Base-by-base conservation (phyloP, 2,888 invertebrate genomes). In the Palloptera scutellata region DNA sequence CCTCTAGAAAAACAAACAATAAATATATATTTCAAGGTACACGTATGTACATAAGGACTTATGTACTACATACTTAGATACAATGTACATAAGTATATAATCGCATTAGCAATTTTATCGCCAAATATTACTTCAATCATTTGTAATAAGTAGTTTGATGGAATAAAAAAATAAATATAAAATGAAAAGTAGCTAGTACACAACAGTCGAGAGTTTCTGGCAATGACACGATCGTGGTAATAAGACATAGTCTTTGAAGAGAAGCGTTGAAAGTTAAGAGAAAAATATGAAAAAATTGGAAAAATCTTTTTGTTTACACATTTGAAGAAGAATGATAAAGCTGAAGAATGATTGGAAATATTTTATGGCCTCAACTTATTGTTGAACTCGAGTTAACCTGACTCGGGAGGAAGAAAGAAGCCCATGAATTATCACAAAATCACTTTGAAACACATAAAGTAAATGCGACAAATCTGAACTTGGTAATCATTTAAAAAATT, bases 71-170 rank as follows among this genome's bases (percentile, higher is more conserved):
- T 72, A 72, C 68, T 74, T 69, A 68, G 68, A 69, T 67, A 48
- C n/a, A 40, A 30, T 40, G 40, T 19, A 12, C 41, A 43, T 6
- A 58, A 48, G 57, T 52, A 61, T 78, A 78, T 78, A 78, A 78
- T 79, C 78, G 79, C 79, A 78, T 78, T 78, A 78, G 71, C 69
- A 20, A 69, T 74, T 73, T 73, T 75, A 78, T 72, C 62, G 69
- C 77, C 70, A 64, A 61, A 66, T 69, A 73, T 72, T 64, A 19
- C 6, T 41, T 63, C 2, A 62, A 42, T 19, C 42, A 42, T 43
- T 42, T 63, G 71, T 66, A 63, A 67, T 67, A n/a, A n/a, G n/a
- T n/a, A 30, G 30, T 30, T 30, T 30, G 30, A 30, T 30, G 30
- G 43, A 61, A 30, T 12, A 62, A 42, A 55, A 13, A 72, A 71